Conservation (phyloP, 1,140 invertebrate species). For the Neodiprion virginianus region DNA sequence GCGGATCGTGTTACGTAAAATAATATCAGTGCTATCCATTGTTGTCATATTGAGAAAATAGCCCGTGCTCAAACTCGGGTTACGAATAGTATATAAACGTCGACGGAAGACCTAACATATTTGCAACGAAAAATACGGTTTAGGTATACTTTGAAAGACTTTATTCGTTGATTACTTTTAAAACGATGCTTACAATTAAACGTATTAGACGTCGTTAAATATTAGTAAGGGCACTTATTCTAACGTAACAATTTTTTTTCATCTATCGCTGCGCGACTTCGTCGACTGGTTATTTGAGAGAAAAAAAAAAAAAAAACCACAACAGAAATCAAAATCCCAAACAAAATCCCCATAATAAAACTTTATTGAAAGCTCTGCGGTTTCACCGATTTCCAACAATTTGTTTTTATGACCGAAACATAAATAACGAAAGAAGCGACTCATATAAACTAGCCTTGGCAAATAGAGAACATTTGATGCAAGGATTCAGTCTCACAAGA, state of each 20-base stretch:
- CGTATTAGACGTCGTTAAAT: not conserved
- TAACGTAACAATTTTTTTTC: not conserved
- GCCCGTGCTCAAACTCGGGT: too few species aligned
- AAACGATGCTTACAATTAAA: not conserved
- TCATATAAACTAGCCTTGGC: not conserved
- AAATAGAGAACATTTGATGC: not conserved
- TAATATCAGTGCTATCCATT: too few species aligned
- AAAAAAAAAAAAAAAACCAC: not conserved
- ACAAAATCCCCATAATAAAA: too few species aligned
- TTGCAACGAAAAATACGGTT: too few species aligned
- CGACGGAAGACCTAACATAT: too few species aligned
- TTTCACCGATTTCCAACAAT: too few species aligned
- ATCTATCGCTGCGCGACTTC: too few species aligned
- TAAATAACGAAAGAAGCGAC: not conserved
- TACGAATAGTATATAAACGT: too few species aligned
- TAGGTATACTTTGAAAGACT: not conserved
- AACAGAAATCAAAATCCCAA: too few species aligned
- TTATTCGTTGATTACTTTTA: slow-evolving; percentile 1
- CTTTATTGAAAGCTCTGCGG: too few species aligned
- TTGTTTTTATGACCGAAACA: not conserved
- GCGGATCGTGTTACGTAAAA: too few species aligned
- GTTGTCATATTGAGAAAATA: too few species aligned
- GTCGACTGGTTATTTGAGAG: not conserved
- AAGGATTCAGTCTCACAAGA: not conserved
- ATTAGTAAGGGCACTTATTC: slow-evolving; percentile 4